Base-by-base conservation (phyloP, 1,140 invertebrate genomes). In the Scaptomyza graminum region DNA sequence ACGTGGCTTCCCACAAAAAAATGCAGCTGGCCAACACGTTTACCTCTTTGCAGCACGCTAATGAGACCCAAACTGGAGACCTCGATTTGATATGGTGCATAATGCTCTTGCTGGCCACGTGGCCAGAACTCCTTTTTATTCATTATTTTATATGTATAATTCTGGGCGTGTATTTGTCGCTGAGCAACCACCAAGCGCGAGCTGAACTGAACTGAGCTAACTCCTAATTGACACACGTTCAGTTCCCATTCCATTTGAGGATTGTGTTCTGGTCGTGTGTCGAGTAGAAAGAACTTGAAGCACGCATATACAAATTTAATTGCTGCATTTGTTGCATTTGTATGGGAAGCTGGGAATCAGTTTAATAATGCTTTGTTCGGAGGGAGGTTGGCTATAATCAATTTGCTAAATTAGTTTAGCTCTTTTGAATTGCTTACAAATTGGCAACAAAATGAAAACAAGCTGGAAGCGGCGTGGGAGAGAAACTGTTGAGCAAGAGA, bases 191-290 rank as follows among this genome's bases (percentile, higher is more conserved):
- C 60, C 39, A 52, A 39, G 12, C 37, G 9, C 12, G 37, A n/a
- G n/a, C n/a, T n/a, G n/a, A n/a, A n/a, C 18, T 22, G 28, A 28
- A 28, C 8, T 37, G 34, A 18, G 52, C 56, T 39, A 64, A 47
- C 62, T 56, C 74, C 82, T 88, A 88, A 88, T 88, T 87, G 82
- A 87, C 83, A 67, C 83, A 87, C 83, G 78, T 65, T 31, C 28
- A 31, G 4, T 22, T 22, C 18, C 18, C 18, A 22, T 22, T 22
- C 74, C 57, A 41, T 9, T 15, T 37, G n/a, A 12, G 25, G 5
- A 12, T 12, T 22, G 28, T n/a, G 49, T 61, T 31, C 61, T 52
- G 82, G 83, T 66, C 82, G 82, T 88, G 83, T 85, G 82, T 65
- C 78, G 72, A 6, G 2, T 8, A 22, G 80, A 41, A 41, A 22